These are phyloP conservation scores for Oceanodroma tethys DNA, from an alignment of 2,113 vertebrate species.

Conservation along the genomic window DNA sequence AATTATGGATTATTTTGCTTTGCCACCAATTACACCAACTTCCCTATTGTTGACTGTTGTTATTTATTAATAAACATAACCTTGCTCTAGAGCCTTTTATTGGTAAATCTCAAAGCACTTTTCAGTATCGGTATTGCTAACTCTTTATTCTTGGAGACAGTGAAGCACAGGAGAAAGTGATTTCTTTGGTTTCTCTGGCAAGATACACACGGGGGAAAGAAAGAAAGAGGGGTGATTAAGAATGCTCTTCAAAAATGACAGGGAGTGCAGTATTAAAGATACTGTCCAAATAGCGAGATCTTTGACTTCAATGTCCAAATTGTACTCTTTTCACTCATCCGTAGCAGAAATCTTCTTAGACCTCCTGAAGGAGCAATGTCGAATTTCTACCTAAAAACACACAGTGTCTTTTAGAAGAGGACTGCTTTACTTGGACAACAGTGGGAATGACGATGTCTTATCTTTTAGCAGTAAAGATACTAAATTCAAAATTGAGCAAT, in stretches of 20 bases:
- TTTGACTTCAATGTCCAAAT: neutral
- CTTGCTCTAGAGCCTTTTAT: neutral
- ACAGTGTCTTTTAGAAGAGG: neutral
- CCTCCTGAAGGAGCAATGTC: neutral
- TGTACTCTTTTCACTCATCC: neutral
- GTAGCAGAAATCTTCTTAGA: neutral
- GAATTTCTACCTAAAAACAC: neutral
- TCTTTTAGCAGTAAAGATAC: neutral
- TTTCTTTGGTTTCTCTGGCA: neutral
- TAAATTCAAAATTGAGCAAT: neutral
- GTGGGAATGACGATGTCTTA: neutral
- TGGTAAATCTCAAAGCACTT: neutral
- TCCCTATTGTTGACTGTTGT: neutral
- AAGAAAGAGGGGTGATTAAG: neutral
- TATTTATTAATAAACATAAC: neutral
- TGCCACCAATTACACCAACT: neutral
- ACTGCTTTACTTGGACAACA: neutral
- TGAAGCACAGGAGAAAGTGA: neutral
- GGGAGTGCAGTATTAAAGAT: neutral
- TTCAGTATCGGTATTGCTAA: neutral
- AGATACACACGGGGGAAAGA: neutral
- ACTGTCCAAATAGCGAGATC: neutral
- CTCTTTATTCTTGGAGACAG: neutral
- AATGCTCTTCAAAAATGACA: neutral
- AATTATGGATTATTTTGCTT: neutral